A percentile compares a stretch with the other conserved stretches of the same genome.
Conservation (phyloP, 2,113 vertebrate species). For the Phalacrocorax carbo region DNA sequence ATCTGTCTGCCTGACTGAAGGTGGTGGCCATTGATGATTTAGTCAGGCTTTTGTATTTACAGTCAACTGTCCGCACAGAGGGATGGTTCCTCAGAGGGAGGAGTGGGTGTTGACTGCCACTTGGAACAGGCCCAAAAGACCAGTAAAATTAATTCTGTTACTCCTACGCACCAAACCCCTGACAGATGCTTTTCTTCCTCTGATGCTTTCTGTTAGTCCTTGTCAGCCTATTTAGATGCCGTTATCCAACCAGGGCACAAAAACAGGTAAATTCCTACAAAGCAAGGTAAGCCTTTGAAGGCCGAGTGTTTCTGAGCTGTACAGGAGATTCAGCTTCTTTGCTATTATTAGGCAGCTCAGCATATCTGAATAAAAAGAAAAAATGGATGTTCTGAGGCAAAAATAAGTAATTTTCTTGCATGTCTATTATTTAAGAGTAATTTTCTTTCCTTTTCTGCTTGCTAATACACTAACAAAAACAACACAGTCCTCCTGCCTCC, state of each 20-base stretch:
- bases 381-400: not conserved
- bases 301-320: not conserved
- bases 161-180: not conserved
- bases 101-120: not conserved
- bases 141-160: conserved; percentile 9
- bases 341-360: not conserved
- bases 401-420: not conserved
- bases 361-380: not conserved
- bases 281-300: not conserved
- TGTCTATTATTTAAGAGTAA: not conserved
- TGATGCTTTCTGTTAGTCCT: not conserved
- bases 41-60: not conserved
- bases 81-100: not conserved
- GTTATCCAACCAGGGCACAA: not conserved
- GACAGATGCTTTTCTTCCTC: not conserved
- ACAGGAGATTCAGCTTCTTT: not conserved
- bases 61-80: not conserved
- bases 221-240: not conserved
- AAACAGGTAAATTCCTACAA: not conserved
- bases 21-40: not conserved
- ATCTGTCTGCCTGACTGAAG: not conserved
- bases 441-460: not conserved
- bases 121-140: not conserved
- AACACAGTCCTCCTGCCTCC: not conserved
- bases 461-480: not conserved